phyloP scores from a whole-genome alignment of 2,113 vertebrate species.

The Xyrauchen texanus region DNA sequence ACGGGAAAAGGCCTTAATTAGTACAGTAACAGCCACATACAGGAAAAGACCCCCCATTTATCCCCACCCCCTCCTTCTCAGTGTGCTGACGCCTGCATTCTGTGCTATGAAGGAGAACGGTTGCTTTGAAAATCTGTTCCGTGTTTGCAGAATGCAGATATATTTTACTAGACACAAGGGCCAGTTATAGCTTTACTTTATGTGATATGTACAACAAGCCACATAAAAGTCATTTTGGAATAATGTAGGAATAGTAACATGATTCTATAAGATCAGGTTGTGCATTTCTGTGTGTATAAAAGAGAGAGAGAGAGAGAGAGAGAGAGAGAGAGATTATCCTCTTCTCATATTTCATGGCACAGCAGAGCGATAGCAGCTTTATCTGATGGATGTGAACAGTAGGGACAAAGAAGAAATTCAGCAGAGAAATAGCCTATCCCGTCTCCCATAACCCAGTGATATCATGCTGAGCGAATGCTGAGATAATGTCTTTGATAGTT shows the following conservation, averaged over 20 bases:
- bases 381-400: conserved; percentile 40
- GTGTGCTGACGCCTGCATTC: background rate
- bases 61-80: background rate
- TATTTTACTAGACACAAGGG: background rate
- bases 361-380: background rate
- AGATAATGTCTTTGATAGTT: background rate
- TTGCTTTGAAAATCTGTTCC: background rate
- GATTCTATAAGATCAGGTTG: background rate
- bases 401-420: background rate
- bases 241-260: too few relatives aligned
- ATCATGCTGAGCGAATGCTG: conserved; percentile 14
- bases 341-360: conserved; percentile 17
- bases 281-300: background rate
- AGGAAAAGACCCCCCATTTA: background rate
- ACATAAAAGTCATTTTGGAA: too few relatives aligned
- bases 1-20: background rate
- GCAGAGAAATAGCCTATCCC: background rate
- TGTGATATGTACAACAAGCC: too few relatives aligned
- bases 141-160: background rate
- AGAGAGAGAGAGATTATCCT: background rate
- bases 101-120: background rate
- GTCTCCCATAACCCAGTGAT: background rate
- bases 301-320: background rate
- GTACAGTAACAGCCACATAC: conserved; percentile 13
- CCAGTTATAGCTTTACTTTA: too few relatives aligned